phyloP scores from a whole-genome alignment of 2,888 invertebrate species.

The Lacanobia wlatinum region DNA sequence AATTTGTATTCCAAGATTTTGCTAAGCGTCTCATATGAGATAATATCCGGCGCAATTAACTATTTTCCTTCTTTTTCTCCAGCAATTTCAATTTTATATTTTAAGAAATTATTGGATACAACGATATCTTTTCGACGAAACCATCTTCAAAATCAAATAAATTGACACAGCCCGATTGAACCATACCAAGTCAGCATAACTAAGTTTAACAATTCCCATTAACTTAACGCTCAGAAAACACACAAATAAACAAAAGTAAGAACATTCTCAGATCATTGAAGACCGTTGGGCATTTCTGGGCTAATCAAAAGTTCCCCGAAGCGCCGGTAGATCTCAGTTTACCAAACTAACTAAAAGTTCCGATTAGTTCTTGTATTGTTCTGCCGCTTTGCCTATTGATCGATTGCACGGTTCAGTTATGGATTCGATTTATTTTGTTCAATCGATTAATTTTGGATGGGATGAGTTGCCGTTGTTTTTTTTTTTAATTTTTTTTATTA shows the following conservation, averaged over 20 bases:
- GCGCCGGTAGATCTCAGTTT: slow-evolving; percentile 72
- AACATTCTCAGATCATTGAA: slow-evolving; percentile 66
- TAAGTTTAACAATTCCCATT: slow-evolving; percentile 74
- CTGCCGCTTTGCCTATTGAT: slow-evolving; percentile 65
- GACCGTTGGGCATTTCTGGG: slow-evolving; percentile 65
- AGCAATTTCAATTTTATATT: too few relatives aligned
- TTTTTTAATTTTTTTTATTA: too few relatives aligned
- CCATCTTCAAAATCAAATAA: too few relatives aligned
- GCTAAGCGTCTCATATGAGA: too few relatives aligned
- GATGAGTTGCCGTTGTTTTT: too few relatives aligned
- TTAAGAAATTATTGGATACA: not conserved
- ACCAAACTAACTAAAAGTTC: slow-evolving; percentile 78
- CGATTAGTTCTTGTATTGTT: slow-evolving; percentile 79
- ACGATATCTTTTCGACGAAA: not conserved
- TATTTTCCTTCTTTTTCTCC: too few relatives aligned
- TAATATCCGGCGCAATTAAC: too few relatives aligned
- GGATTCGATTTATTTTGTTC: slow-evolving; percentile 47
- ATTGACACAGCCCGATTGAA: slow-evolving; percentile 60
- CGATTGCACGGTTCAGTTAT: slow-evolving; percentile 49
- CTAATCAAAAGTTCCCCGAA: slow-evolving; percentile 79
- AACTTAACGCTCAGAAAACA: slow-evolving; percentile 67
- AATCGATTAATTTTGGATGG: slow-evolving; percentile 31
- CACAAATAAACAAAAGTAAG: slow-evolving; percentile 74
- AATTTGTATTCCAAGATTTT: too few relatives aligned
- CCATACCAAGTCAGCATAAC: slow-evolving; percentile 41